Conservation (phyloP, 1,140 invertebrate genomes). For the Uloborus diversus region DNA sequence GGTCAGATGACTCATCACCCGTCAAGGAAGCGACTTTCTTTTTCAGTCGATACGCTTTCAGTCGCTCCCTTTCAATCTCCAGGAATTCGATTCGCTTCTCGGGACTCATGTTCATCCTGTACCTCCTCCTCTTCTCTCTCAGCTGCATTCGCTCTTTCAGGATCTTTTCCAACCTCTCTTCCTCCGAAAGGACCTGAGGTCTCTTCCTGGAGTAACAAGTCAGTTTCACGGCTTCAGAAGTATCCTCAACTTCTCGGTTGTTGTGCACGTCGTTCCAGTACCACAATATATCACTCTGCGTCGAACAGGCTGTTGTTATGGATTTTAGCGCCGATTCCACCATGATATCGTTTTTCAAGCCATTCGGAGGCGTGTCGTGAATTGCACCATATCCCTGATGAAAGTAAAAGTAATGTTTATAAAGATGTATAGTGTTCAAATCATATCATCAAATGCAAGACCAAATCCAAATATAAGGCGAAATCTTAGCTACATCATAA, state of each 20-base stretch:
- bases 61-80: conserved; percentile 15
- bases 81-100: not conserved
- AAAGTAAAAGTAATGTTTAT: too few relatives aligned
- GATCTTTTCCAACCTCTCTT: conserved; percentile 17
- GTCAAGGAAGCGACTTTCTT: not conserved
- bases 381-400: too few relatives aligned
- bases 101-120: conserved; percentile 1
- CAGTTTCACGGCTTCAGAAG: too few relatives aligned
- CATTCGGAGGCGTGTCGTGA: too few relatives aligned
- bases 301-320: not conserved
- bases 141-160: not conserved
- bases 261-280: conserved; percentile 26
- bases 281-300: conserved; percentile 33
- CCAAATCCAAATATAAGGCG: too few relatives aligned
- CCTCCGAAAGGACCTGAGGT: not conserved
- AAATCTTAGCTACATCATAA: too few relatives aligned
- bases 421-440: too few relatives aligned
- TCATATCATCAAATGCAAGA: too few relatives aligned
- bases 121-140: conserved; percentile 4
- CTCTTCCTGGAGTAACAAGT: not conserved
- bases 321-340: too few relatives aligned
- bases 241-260: not conserved
- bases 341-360: too few relatives aligned
- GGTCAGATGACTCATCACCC: too few relatives aligned
- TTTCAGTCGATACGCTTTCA: conserved; percentile 21